Conservation (phyloP, 2,113 vertebrate species). For the Tinamus guttatus region DNA sequence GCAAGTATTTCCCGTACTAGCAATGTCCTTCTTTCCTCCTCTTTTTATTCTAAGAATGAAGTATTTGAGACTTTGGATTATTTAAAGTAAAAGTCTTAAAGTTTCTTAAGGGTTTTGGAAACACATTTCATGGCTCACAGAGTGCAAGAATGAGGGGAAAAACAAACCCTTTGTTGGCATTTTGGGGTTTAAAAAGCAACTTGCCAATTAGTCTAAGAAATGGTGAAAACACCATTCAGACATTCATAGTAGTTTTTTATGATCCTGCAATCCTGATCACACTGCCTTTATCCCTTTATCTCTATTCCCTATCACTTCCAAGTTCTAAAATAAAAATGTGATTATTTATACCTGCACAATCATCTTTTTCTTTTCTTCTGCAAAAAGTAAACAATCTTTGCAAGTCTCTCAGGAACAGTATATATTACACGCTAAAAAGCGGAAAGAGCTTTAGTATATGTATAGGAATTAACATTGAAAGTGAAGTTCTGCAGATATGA, state of each 20-base stretch:
- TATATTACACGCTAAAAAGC: not conserved
- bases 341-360: not conserved
- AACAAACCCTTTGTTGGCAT: not conserved
- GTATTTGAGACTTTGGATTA: not conserved
- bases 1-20: not conserved
- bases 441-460: not conserved
- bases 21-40: not conserved
- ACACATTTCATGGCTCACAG: not conserved
- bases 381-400: not conserved
- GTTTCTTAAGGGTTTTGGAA: not conserved
- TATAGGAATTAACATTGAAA: not conserved
- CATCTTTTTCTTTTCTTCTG: not conserved
- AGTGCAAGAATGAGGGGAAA: not conserved
- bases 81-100: not conserved
- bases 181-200: not conserved
- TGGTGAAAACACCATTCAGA: accelerated
- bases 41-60: not conserved
- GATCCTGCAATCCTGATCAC: not conserved
- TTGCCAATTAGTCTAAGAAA: not conserved
- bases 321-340: not conserved
- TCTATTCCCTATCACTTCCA: not conserved
- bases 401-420: not conserved
- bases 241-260: not conserved
- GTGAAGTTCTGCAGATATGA: not conserved
- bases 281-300: not conserved